phyloP scores from a whole-genome alignment of 2,888 invertebrate species.

The Hyles lineata region DNA sequence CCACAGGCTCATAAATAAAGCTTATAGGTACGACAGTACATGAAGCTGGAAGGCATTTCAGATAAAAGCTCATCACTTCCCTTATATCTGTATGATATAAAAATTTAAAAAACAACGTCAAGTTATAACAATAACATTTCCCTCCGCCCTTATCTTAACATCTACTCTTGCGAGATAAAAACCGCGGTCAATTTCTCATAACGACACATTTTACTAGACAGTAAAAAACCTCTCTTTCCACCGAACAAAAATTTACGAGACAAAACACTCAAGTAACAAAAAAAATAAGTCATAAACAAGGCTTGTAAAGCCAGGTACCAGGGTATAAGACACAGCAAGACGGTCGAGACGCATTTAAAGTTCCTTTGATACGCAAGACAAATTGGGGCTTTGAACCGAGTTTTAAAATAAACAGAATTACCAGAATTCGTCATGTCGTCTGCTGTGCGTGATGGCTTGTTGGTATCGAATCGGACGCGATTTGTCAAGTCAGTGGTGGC shows the following conservation, averaged over 20 bases:
- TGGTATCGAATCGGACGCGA: too few relatives aligned
- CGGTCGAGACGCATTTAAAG: slow-evolving; percentile 36
- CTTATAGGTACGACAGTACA: too few relatives aligned
- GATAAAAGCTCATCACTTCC: too few relatives aligned
- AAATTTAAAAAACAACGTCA: neutral
- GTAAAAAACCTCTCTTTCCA: slow-evolving; percentile 3
- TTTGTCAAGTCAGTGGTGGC: too few relatives aligned
- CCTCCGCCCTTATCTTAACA: slow-evolving; percentile 15
- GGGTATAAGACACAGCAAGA: neutral
- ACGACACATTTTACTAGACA: slow-evolving; percentile 14
- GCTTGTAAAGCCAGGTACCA: slow-evolving; percentile 20
- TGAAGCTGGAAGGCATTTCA: too few relatives aligned
- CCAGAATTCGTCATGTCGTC: slow-evolving; percentile 63
- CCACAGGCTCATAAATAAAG: neutral
- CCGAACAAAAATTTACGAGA: slow-evolving; percentile 18
- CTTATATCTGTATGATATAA: too few relatives aligned
- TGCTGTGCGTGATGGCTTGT: slow-evolving; percentile 31
- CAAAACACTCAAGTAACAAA: slow-evolving; percentile 22
- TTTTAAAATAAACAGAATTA: slow-evolving; percentile 59
- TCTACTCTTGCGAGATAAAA: slow-evolving; percentile 16
- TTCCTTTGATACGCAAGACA: slow-evolving; percentile 41
- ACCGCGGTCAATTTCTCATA: slow-evolving; percentile 26
- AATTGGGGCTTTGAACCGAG: slow-evolving; percentile 38
- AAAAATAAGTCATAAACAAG: slow-evolving; percentile 23
- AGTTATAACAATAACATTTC: slow-evolving; percentile 8